Evolutionary conservation across 2,797 vertebrate species (phyloP), one percentile per base, ranked within the genome.

Genomic region (Sphenopsis melanotis): DNA sequence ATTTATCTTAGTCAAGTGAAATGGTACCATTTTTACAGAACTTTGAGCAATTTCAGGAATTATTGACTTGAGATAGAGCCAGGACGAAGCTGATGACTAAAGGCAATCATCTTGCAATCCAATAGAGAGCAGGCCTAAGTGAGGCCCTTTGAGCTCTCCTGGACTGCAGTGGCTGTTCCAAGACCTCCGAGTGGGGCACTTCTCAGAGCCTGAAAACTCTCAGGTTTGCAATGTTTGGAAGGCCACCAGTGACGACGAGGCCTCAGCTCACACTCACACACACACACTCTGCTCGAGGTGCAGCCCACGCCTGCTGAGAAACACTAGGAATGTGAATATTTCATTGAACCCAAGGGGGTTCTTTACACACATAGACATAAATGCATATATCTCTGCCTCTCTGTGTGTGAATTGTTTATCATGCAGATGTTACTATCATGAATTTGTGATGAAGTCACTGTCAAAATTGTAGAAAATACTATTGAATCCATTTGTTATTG

Each of bases 221-320:
- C 55, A 14, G 18, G n/a, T 44, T 26, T 56, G 14, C 37, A 13
- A 2, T 13, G 5, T 7, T 57, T 56, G 64, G 37, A 44, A 70
- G 19, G 14, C 17, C 4, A 8, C 30, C 11, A 14, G 24, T 44
- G 56, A 7, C 0, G 0, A 9, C 0, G 0, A 63, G 11, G 7
- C 17, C 42, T 6, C 4, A 15, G 49, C 42, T 76, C 32, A 24
- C 2, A 37, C 3, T 2, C 23, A 7, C 47, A 12, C 37, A 36
- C 22, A 22, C 2, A 1, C 26, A 10, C 27, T 15, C 8, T n/a
- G 11, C 36, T 75, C 0, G 0, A 63, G 56, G 49, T 22, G 14
- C n/a, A 50, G 2, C 20, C 23, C 16, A 15, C 16, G 29, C 10
- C 57, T 50, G 24, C 29, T 50, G n/a, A 57, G 37, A 30, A 63